phyloP scores from a whole-genome alignment of 2,113 vertebrate species.

The Passer montanus region DNA sequence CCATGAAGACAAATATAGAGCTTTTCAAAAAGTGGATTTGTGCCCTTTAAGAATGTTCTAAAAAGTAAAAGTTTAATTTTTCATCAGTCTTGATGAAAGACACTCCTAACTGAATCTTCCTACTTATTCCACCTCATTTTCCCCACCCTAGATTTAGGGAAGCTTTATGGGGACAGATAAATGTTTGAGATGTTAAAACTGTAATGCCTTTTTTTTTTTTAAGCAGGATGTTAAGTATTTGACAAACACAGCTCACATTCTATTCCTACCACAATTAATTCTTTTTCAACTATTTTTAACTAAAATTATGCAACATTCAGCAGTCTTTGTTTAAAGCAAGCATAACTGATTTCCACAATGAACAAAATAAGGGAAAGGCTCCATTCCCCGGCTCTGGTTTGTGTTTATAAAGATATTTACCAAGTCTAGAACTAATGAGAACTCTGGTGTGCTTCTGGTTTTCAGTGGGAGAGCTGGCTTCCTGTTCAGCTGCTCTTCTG shows the following conservation, averaged over 20 bases:
- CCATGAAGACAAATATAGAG: background rate
- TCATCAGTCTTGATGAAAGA: background rate
- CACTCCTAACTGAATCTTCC: background rate
- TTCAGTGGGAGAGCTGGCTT: constrained; percentile 97
- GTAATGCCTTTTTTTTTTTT: background rate
- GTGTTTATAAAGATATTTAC: constrained; percentile 69
- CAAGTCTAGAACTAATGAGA: constrained; percentile 96
- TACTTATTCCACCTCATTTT: background rate
- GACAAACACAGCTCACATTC: background rate
- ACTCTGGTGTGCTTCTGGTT: constrained; percentile 98
- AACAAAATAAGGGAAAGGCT: background rate
- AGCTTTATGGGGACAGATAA: background rate
- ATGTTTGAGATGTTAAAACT: background rate
- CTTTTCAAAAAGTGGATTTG: background rate
- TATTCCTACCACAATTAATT: background rate
- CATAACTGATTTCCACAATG: background rate
- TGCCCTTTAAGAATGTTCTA: background rate
- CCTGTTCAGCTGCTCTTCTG: constrained; percentile 96
- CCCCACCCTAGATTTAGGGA: background rate
- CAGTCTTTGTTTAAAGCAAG: background rate
- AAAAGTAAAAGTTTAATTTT: background rate
- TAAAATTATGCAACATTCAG: background rate
- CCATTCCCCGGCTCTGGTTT: background rate
- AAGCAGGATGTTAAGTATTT: background rate
- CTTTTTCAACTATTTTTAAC: background rate